Conservation (phyloP, 2,113 vertebrate genomes). For the Caretta caretta region DNA sequence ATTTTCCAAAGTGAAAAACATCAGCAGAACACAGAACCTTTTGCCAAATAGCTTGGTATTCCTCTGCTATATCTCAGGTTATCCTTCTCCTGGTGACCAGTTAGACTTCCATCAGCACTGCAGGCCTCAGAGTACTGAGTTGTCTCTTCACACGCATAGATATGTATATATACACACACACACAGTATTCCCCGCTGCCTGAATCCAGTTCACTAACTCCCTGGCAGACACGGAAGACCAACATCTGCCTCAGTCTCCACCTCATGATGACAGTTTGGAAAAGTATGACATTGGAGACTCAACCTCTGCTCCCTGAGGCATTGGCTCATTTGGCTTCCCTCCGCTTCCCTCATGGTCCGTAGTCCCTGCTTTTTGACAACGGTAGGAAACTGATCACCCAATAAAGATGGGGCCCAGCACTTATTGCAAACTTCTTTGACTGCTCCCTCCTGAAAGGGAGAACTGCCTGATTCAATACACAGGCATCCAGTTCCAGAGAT, state of each 20-base stretch:
- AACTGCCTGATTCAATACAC: neutral
- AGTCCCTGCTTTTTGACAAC: neutral
- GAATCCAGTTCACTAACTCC: neutral
- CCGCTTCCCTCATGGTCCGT: neutral
- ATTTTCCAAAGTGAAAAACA: slow-evolving; percentile 34
- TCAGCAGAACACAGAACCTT: neutral
- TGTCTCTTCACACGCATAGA: neutral
- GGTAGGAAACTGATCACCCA: neutral
- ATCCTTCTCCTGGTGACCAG: neutral
- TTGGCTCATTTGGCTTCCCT: neutral
- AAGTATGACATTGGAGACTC: neutral
- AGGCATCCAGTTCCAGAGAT: neutral
- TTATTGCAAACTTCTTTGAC: neutral
- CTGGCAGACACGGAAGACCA: neutral
- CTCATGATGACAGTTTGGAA: neutral
- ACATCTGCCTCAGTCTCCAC: neutral
- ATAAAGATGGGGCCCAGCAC: rapidly evolving
- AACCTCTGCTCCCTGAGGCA: neutral
- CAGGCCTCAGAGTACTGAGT: neutral
- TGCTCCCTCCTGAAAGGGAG: neutral
- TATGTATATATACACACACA: neutral
- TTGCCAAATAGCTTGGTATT: neutral
- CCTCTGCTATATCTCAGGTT: neutral
- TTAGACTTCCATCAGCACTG: neutral
- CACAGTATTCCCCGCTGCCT: neutral